These are phyloP conservation scores for Machaerirhynchus nigripectus DNA, from an alignment of 2,113 vertebrate genomes.

Conservation along the genomic window DNA sequence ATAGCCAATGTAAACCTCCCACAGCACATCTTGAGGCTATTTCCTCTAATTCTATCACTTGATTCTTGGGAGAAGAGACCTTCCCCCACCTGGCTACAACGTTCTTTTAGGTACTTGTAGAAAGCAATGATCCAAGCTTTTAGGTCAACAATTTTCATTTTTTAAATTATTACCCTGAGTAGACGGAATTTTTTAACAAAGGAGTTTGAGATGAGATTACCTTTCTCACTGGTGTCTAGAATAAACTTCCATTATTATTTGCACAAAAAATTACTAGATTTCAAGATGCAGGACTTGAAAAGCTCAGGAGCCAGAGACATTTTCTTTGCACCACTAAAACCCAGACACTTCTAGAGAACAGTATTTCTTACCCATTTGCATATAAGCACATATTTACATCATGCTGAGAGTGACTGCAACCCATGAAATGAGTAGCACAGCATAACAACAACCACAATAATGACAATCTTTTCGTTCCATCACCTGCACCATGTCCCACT, in stretches of 20 bases:
- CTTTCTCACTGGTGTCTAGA: background rate
- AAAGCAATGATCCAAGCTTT: background rate
- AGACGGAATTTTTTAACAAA: background rate
- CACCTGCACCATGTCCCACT: background rate
- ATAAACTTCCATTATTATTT: background rate
- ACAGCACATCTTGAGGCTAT: background rate
- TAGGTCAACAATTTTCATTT: background rate
- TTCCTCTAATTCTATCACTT: background rate
- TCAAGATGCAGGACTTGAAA: background rate
- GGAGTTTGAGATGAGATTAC: background rate
- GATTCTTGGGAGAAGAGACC: background rate
- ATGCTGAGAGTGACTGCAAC: background rate
- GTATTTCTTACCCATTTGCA: background rate
- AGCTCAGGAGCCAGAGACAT: background rate
- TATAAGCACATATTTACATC: background rate
- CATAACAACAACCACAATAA: background rate
- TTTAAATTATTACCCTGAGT: background rate
- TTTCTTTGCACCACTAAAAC: background rate
- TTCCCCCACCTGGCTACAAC: background rate
- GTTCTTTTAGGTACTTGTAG: background rate
- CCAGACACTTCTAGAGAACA: background rate
- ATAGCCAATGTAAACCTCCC: background rate
- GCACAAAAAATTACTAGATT: background rate
- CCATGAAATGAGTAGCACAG: background rate
- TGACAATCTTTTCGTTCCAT: background rate